Evolutionary conservation across 2,888 invertebrate genomes (phyloP).

Genomic region (Drosophila koepferae): DNA sequence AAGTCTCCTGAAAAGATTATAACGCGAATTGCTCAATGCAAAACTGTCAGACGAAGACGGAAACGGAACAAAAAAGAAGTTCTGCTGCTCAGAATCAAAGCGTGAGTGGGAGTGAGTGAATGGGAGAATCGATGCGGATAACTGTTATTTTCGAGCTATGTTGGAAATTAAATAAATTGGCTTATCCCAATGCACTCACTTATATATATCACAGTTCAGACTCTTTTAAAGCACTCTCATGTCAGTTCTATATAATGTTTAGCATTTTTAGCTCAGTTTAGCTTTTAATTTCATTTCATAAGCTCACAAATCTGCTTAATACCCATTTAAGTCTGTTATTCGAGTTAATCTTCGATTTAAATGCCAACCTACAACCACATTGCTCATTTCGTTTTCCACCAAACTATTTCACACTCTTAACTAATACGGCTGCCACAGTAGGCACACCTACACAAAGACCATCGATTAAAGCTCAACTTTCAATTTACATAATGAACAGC

Average conservation of each 20-base stretch:
- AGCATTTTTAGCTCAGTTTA: neutral
- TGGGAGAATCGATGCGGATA: too few relatives aligned
- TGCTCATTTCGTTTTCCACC: neutral
- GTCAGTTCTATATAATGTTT: neutral
- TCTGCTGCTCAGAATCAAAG: too few relatives aligned
- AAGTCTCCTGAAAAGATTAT: too few relatives aligned
- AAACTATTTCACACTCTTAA: slow-evolving; percentile 19
- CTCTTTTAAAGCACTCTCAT: neutral
- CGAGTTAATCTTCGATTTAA: slow-evolving; percentile 14
- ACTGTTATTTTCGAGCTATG: too few relatives aligned
- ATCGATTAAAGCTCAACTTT: slow-evolving; percentile 30
- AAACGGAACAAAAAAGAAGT: too few relatives aligned
- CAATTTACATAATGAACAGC: slow-evolving; percentile 30
- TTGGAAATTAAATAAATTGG: neutral
- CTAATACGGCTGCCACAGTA: slow-evolving; percentile 3
- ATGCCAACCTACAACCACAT: neutral
- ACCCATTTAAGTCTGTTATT: neutral
- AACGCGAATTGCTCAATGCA: too few relatives aligned
- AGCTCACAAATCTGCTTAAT: neutral
- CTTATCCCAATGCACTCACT: neutral
- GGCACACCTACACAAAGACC: slow-evolving; percentile 20
- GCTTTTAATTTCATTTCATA: neutral
- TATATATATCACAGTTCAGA: neutral
- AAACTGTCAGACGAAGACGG: too few relatives aligned
- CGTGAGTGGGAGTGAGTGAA: too few relatives aligned